Evolutionary conservation across 2,113 vertebrate species (phyloP).

Genomic region (Pachypanchax playfairii): DNA sequence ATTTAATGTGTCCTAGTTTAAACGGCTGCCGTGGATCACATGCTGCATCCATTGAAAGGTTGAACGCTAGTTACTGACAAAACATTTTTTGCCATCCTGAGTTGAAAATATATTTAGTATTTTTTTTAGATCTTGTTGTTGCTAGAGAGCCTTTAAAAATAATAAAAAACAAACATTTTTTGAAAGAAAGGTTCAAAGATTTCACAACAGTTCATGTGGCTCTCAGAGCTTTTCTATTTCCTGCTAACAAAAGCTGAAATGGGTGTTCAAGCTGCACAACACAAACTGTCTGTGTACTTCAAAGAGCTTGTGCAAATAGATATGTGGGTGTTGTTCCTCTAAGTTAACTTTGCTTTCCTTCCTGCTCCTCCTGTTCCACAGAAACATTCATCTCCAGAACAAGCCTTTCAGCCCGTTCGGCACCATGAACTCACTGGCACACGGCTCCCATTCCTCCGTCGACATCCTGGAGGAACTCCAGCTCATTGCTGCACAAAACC

Average conservation of each 20-base stretch:
- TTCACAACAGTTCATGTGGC: too few relatives aligned
- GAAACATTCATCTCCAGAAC: conserved; percentile 45
- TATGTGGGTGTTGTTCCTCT: conserved; percentile 19
- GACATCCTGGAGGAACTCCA: conserved; percentile 84
- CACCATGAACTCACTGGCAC: conserved; percentile 75
- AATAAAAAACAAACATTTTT: too few relatives aligned
- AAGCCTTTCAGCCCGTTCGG: conserved; percentile 2
- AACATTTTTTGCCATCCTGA: too few relatives aligned
- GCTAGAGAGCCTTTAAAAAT: too few relatives aligned
- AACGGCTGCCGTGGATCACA: too few relatives aligned
- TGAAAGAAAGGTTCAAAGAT: too few relatives aligned
- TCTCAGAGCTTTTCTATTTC: not conserved
- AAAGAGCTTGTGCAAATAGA: not conserved
- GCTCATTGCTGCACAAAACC: conserved; percentile 80
- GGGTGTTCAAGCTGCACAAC: not conserved
- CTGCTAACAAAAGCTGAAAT: not conserved
- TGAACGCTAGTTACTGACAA: too few relatives aligned
- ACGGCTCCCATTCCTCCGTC: conserved; percentile 66
- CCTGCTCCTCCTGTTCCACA: conserved; percentile 53
- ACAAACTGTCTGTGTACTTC: too few relatives aligned
- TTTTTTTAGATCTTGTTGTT: too few relatives aligned
- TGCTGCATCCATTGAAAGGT: too few relatives aligned
- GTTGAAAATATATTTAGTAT: too few relatives aligned
- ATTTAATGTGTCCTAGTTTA: too few relatives aligned
- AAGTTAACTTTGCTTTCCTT: conserved; percentile 40